phyloP scores from a whole-genome alignment of 2,113 vertebrate genomes.

The Shinisaurus crocodilurus region DNA sequence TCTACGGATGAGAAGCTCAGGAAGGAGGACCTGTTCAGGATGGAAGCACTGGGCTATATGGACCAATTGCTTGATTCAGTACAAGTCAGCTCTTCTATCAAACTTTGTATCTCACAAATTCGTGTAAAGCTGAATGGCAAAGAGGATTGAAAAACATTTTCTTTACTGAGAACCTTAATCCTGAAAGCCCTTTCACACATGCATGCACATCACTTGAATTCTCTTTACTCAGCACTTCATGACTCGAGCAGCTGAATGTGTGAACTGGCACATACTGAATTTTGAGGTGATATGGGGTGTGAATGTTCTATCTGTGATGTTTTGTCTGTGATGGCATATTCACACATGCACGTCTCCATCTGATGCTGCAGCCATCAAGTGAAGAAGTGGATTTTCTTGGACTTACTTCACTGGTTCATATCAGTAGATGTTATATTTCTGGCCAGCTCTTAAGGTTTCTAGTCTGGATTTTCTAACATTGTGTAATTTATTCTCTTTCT shows the following conservation, averaged over 20 bases:
- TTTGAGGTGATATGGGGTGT: not conserved
- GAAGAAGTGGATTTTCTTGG: not conserved
- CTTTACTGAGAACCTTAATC: no score
- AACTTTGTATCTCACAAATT: no score
- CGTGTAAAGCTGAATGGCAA: no score
- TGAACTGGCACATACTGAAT: not conserved
- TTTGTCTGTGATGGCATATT: not conserved
- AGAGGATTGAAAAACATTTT: no score
- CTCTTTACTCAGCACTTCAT: not conserved
- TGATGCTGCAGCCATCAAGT: not conserved
- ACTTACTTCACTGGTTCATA: not conserved
- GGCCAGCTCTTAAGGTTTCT: slow-evolving; percentile 51
- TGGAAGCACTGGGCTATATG: no score
- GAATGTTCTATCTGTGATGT: not conserved
- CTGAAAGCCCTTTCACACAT: not conserved
- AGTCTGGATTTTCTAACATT: slow-evolving; percentile 61
- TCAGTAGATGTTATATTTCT: slow-evolving; percentile 29
- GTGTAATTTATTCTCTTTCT: slow-evolving; percentile 66
- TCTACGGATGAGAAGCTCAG: no score
- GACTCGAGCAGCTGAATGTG: not conserved
- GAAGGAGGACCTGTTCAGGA: no score
- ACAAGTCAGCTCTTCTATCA: no score
- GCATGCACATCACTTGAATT: not conserved
- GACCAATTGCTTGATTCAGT: no score
- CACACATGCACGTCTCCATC: not conserved